Evolutionary conservation across 1,140 invertebrate species (phyloP), one percentile per base, ranked within the genome.

Genomic region (Diorhabda elongata): DNA sequence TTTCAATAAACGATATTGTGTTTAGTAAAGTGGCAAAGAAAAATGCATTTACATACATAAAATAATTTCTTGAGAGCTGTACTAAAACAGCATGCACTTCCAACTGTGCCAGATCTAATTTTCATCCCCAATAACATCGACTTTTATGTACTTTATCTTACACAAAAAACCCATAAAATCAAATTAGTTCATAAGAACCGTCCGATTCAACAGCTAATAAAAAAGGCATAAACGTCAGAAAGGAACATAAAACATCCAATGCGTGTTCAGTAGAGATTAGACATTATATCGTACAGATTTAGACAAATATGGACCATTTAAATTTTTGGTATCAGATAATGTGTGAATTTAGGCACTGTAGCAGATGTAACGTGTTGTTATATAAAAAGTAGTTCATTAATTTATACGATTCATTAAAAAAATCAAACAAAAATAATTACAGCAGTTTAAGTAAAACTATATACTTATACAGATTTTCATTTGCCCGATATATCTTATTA

Each of bases 181-280:
- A 73, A 71, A 73, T 73, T 69, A 73, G 72, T 71, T 74, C 72
- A 72, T 70, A 70, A 73, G 71, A 71, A 71, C 68, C 69, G 74
- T 73, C 66, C 73, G 71, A 74, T 72, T 75, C 75, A 77, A 75
- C 76, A 61, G 72, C 73, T 75, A 77, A 74, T 77, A 77, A 77
- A 77, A 77, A 75, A 71, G 71, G 67, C 76, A 77, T 75, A 74
- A 77, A 77, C 65, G 76, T 77, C 76, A 72, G 69, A 56, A 58
- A 52, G 44, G 74, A 64, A 74, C 71, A 75, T 77, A 75, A 77
- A 77, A 73, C 73, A 77, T 65, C 62, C 71, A 70, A 69, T 75
- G 76, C 76, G 76, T 77, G 76, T 77, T 74, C 69, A 62, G 67
- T 62, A 64, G 71, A 77, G 76, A 77, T 77, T 73, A 70, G 69